Percentiles rank a stretch among this genome's conserved stretches.
phyloP scores from a whole-genome alignment of 2,797 vertebrate species.

The Bradypus variegatus region DNA sequence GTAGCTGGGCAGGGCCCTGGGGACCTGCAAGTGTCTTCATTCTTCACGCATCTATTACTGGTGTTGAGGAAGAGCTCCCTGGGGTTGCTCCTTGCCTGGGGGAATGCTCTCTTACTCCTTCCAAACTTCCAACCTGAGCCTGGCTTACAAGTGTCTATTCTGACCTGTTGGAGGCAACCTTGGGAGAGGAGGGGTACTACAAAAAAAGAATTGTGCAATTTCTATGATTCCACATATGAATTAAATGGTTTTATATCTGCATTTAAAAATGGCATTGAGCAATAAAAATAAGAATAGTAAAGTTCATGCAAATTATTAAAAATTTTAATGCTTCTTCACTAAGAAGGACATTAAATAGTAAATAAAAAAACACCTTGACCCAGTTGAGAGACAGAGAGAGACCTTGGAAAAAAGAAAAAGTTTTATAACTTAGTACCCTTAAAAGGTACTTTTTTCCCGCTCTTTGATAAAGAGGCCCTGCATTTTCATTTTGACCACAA shows the following conservation, averaged over 20 bases:
- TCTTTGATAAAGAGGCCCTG: slow-evolving; percentile 11
- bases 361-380: neutral
- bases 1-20: neutral
- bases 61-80: neutral
- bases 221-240: neutral
- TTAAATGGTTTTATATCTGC: neutral
- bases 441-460: neutral
- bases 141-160: neutral
- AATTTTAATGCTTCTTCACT: neutral
- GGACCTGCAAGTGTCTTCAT: neutral
- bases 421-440: neutral
- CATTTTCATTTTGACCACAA: slow-evolving; percentile 40
- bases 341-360: neutral
- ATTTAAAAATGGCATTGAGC: neutral
- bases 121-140: neutral
- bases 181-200: neutral
- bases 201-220: neutral
- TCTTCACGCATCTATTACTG: neutral
- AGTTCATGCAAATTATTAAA: neutral
- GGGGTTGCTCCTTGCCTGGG: neutral
- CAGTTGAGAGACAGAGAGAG: neutral
- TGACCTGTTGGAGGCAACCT: neutral
- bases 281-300: neutral
- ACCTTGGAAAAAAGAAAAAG: neutral
- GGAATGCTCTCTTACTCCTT: neutral